Base-by-base conservation (phyloP, 2,113 vertebrate genomes). In the Arizona elegans region DNA sequence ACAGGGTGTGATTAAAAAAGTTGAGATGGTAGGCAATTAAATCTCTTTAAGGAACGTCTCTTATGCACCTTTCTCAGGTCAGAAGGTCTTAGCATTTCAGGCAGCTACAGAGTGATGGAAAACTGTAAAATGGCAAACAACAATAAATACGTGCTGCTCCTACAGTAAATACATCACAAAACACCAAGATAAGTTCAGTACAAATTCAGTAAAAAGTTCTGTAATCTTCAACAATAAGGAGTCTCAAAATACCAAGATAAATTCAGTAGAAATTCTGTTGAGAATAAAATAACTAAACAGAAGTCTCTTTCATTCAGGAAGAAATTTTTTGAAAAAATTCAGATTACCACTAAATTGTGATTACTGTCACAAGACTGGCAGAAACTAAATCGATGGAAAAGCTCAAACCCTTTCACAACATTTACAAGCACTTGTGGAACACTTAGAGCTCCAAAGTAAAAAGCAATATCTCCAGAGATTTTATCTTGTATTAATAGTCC, bases 401-500 rank as follows among this genome's bases (percentile, higher is more conserved):
- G n/a, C 10, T 38, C 33, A 26, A 26, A 24, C 29, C 56, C 24
- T 10, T 26, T 47, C 13, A 86, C 53, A 55, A 53, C 26, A n/a
- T 21, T 8, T 23, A 7, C 11, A 92, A 87, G 8, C 21, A 38
- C 47, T 19, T 65, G 3, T 23, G n/a, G 23, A 92, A 56, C 21
- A 53, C 91, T 75, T 47, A 87, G 55, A 92, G 0, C 88, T 92
- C 90, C 70, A 91, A 90, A 62, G 87, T 58, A 93, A 70, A 88
- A 54, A 96, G 52, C 26, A 91, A 33, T 91, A 96, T 88, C 88
- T 96, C 94, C 92, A 92, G 89, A 95, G 88, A 26, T 17, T 91
- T 59, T 2, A 52, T 0, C 0, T 87, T n/a, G 55, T 65, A 95
- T 94, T 95, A 95, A 90, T 33, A 81, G 56, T 8, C 65, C 19